Evolutionary conservation across 2,888 invertebrate species (phyloP).

Genomic region (Parasteatoda lunata): DNA sequence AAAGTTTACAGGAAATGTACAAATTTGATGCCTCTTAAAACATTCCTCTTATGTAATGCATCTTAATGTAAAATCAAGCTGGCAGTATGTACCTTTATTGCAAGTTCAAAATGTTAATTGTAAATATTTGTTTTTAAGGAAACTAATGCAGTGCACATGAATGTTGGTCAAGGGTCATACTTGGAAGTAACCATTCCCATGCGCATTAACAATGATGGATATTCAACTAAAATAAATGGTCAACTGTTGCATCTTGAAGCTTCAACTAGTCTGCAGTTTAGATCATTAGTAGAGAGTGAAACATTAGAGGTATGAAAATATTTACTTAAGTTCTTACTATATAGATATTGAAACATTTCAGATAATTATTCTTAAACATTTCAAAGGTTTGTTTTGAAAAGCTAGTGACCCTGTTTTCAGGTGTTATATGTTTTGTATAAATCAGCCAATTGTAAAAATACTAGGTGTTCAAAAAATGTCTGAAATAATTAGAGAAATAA

Average conservation of each 20-base stretch:
- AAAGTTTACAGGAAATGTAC: too few relatives aligned
- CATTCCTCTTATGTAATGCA: background rate
- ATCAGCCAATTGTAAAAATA: too few relatives aligned
- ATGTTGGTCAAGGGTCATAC: slow-evolving; percentile 95
- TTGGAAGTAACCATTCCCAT: slow-evolving; percentile 97
- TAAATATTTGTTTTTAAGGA: slow-evolving; percentile 78
- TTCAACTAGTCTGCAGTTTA: slow-evolving; percentile 94
- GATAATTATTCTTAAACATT: too few relatives aligned
- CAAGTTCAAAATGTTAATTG: background rate
- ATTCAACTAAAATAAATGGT: slow-evolving; percentile 91
- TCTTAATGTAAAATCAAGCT: background rate
- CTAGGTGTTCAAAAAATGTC: too few relatives aligned
- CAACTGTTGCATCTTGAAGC: slow-evolving; percentile 95
- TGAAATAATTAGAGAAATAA: too few relatives aligned
- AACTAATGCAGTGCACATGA: slow-evolving; percentile 97
- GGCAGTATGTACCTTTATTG: background rate
- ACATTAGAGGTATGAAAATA: slow-evolving; percentile 81
- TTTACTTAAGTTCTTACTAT: background rate
- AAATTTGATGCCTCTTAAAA: too few relatives aligned
- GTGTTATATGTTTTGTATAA: too few relatives aligned
- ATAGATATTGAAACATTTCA: too few relatives aligned
- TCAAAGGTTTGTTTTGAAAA: too few relatives aligned
- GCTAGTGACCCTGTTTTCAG: too few relatives aligned
- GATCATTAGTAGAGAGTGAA: slow-evolving; percentile 94
- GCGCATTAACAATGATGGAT: slow-evolving; percentile 90